Conservation (phyloP, 1,140 invertebrate species). For the Sycophaga agraensis region DNA sequence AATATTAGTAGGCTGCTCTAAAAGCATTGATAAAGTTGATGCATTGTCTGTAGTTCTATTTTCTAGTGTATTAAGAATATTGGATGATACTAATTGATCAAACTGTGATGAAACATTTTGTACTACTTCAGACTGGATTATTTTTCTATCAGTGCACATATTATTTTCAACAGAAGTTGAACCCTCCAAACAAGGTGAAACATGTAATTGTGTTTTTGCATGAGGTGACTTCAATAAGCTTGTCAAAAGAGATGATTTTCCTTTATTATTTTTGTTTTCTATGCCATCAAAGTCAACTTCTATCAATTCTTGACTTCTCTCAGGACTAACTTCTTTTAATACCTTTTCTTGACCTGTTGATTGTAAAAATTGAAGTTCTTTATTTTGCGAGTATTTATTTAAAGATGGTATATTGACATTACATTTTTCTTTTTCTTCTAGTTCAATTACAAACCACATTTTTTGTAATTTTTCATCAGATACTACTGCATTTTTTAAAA, state of each 20-base stretch:
- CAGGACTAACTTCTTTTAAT: slow-evolving; percentile 38
- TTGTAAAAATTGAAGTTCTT: slow-evolving; percentile 38
- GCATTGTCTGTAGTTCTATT: slow-evolving; percentile 65
- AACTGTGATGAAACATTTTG: slow-evolving; percentile 49
- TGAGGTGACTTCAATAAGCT: slow-evolving; percentile 77
- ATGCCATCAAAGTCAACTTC: slow-evolving; percentile 37
- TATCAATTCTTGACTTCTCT: slow-evolving; percentile 37
- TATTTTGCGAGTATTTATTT: slow-evolving; percentile 66
- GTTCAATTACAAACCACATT: slow-evolving; percentile 73
- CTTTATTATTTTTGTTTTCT: slow-evolving; percentile 42
- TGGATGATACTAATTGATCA: slow-evolving; percentile 52
- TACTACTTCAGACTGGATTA: slow-evolving; percentile 40
- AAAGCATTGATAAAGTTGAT: slow-evolving; percentile 66
- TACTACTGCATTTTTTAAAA: slow-evolving; percentile 59
- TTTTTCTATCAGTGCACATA: slow-evolving; percentile 57
- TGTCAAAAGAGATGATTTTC: slow-evolving; percentile 73
- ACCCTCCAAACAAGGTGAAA: slow-evolving; percentile 44
- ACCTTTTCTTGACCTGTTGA: slow-evolving; percentile 32
- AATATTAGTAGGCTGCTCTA: slow-evolving; percentile 62
- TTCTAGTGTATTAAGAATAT: slow-evolving; percentile 49
- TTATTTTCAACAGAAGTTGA: slow-evolving; percentile 63
- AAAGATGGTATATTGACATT: slow-evolving; percentile 67
- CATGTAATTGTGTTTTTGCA: slow-evolving; percentile 53
- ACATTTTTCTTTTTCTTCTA: slow-evolving; percentile 68
- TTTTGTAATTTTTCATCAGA: slow-evolving; percentile 71